Evolutionary conservation across 2,797 vertebrate species (phyloP).

Genomic region (Danio tinwini): DNA sequence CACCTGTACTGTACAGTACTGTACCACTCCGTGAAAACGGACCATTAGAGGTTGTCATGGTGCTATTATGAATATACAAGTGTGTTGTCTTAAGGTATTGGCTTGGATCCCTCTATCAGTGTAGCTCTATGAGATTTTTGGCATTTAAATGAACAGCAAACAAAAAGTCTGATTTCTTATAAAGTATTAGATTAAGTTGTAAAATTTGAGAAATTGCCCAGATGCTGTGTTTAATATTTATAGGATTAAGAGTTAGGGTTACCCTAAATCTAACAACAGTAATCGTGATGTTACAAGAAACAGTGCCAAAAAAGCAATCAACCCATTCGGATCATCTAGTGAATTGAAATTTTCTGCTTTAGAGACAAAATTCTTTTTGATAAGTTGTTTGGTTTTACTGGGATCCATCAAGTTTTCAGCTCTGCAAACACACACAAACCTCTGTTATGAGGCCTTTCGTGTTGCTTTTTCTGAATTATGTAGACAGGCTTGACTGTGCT

Average conservation of each 20-base stretch:
- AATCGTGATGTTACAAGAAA: not conserved
- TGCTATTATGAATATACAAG: not conserved
- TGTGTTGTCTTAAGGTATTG: not conserved
- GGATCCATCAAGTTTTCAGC: not conserved
- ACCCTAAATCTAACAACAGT: not conserved
- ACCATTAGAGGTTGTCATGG: not conserved
- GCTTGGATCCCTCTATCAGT: not conserved
- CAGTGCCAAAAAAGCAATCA: not conserved
- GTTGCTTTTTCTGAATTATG: slow-evolving; percentile 22
- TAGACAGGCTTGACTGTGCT: not conserved
- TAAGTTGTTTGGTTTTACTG: not conserved
- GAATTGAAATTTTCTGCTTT: not conserved
- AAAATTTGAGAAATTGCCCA: not conserved
- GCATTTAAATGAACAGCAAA: not conserved
- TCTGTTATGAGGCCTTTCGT: not conserved
- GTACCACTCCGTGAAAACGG: no score
- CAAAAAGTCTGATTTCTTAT: not conserved
- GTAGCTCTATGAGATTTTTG: not conserved
- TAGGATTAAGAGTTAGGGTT: no score
- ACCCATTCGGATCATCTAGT: not conserved
- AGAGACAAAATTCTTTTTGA: not conserved
- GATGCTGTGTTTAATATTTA: no score
- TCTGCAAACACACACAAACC: not conserved
- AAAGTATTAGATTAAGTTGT: not conserved
- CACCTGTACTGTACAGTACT: no score